These are phyloP conservation scores for Zophobas atratus DNA, from an alignment of 1,140 invertebrate species.

Conservation along the genomic window DNA sequence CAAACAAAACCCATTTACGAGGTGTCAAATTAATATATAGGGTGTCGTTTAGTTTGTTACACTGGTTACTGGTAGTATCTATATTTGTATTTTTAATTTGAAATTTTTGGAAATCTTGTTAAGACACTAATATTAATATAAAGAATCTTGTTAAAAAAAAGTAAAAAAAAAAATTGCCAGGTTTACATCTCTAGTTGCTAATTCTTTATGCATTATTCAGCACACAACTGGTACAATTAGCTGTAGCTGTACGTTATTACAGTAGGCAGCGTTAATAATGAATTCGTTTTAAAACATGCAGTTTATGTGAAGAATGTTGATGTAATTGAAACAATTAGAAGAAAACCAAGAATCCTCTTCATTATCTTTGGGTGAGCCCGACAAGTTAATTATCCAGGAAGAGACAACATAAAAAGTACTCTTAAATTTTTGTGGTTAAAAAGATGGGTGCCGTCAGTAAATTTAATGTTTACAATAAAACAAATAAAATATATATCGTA, in stretches of 20 bases:
- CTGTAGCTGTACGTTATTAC: not conserved
- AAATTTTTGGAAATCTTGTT: too few species aligned
- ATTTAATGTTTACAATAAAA: not conserved
- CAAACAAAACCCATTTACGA: too few species aligned
- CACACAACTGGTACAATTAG: constrained; percentile 1
- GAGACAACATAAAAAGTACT: not conserved
- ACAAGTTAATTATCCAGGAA: not conserved
- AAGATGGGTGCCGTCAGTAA: not conserved
- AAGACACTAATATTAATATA: too few species aligned
- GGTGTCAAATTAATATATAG: too few species aligned
- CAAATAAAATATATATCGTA: not conserved
- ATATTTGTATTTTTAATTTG: too few species aligned
- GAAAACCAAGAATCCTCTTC: constrained; percentile 2
- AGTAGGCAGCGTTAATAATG: constrained; percentile 5
- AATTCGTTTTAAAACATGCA: constrained; percentile 13
- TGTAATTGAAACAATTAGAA: constrained; percentile 22
- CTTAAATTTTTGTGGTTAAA: not conserved
- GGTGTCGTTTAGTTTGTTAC: too few species aligned
- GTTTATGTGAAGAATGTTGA: constrained; percentile 14
- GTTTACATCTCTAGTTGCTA: not conserved
- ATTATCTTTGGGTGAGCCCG: not conserved
- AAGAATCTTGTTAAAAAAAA: too few species aligned
- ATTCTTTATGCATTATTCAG: not conserved
- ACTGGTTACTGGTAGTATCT: too few species aligned
- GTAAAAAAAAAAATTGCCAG: too few species aligned